Conservation (phyloP, 2,113 vertebrate genomes). For the Xiphophorus hellerii region DNA sequence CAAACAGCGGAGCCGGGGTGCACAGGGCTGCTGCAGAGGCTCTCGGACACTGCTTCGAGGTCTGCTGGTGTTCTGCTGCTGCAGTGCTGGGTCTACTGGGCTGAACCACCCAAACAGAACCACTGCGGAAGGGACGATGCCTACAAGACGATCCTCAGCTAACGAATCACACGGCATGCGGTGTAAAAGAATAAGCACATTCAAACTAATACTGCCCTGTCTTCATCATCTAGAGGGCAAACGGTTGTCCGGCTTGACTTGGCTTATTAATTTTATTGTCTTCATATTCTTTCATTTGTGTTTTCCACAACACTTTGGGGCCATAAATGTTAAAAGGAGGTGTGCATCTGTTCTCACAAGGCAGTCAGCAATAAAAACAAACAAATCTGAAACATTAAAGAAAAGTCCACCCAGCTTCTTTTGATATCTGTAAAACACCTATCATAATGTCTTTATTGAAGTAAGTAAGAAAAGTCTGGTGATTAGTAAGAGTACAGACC, state of each 20-base stretch:
- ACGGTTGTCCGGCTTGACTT: constrained; percentile 19
- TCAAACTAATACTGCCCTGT: constrained; percentile 47
- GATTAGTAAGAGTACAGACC: constrained; percentile 13
- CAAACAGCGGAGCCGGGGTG: constrained; percentile 35
- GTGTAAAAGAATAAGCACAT: constrained; percentile 62
- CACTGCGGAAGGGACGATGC: constrained; percentile 33
- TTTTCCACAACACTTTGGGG: constrained; percentile 12
- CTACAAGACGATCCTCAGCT: constrained; percentile 41
- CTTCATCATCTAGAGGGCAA: constrained; percentile 28
- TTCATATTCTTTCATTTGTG: constrained; percentile 42
- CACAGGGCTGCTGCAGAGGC: constrained; percentile 35
- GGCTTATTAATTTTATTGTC: constrained; percentile 27
- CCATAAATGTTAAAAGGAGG: neutral
- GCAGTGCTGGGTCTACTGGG: constrained; percentile 27
- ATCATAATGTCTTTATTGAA: constrained; percentile 52
- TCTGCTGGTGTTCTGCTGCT: constrained; percentile 38
- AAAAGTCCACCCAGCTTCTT: constrained; percentile 44
- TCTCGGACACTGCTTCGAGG: constrained; percentile 39
- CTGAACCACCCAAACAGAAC: constrained; percentile 14
- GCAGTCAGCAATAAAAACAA: constrained; percentile 71
- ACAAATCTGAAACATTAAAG: constrained; percentile 19
- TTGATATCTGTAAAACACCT: constrained; percentile 59
- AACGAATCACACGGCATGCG: constrained; percentile 55
- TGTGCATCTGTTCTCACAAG: constrained; percentile 39
- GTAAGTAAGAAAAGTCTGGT: constrained; percentile 37